Percentiles rank a stretch among this genome's conserved stretches.
Conservation (phyloP, 92 coral and sea anemone species). For the Zoanthus solanderi region DNA sequence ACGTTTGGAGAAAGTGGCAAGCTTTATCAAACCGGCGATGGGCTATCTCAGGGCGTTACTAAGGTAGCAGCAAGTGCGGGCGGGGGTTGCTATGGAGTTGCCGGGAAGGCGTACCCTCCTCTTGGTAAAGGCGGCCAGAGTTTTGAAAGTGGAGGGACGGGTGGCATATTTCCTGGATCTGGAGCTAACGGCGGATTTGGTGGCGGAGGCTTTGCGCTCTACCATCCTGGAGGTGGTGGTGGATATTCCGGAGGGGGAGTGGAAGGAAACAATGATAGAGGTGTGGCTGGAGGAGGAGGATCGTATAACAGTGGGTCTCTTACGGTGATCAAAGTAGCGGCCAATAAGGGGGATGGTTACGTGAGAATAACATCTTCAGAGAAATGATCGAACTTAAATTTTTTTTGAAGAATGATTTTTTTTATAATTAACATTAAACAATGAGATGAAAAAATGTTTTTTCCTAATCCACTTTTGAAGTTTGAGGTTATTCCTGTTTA, state of each 20-base stretch:
- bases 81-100: conserved; percentile 50
- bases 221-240: conserved; percentile 61
- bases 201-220: conserved; percentile 60
- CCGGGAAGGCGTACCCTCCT: conserved; percentile 20
- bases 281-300: conserved; percentile 67
- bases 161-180: conserved; percentile 17
- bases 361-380: conserved; percentile 1
- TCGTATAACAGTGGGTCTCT: conserved; percentile 36
- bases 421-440: too few relatives aligned
- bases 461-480: too few relatives aligned
- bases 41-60: neutral
- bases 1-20: conserved; percentile 41
- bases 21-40: conserved; percentile 34
- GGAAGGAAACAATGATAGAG: conserved; percentile 30
- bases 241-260: conserved; percentile 67
- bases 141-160: conserved; percentile 61
- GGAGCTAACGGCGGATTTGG: conserved; percentile 64
- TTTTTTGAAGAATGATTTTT: neutral
- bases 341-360: conserved; percentile 33
- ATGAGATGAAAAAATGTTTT: too few relatives aligned
- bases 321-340: neutral
- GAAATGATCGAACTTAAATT: neutral
- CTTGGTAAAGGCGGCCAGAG: conserved; percentile 1
- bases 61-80: conserved; percentile 50
- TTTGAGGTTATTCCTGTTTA: too few relatives aligned